Evolutionary conservation across 2,888 invertebrate genomes (phyloP).

Genomic region (Drosophila subquinaria): DNA sequence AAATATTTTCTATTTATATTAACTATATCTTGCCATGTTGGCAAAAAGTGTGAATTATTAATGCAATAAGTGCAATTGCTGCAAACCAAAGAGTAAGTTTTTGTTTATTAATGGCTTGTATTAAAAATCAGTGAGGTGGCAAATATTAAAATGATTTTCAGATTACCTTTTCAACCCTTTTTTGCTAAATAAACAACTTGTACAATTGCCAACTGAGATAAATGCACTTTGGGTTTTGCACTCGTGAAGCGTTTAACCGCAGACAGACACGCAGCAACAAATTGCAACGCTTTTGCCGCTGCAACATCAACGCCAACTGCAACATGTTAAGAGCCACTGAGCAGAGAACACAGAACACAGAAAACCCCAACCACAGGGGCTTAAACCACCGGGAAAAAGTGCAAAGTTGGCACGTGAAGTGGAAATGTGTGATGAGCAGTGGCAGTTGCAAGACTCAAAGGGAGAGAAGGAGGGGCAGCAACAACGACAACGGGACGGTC

Average conservation of each 20-base stretch:
- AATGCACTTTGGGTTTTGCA: slow-evolving; percentile 24
- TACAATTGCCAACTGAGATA: slow-evolving; percentile 25
- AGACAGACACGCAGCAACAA: slow-evolving; percentile 53
- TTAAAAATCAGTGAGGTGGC: slow-evolving; percentile 14
- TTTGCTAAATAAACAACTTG: slow-evolving; percentile 32
- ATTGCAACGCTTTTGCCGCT: slow-evolving; percentile 22
- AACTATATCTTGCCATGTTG: slow-evolving; percentile 2
- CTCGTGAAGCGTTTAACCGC: slow-evolving; percentile 49
- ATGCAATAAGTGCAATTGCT: slow-evolving; percentile 34
- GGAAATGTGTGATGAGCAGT: slow-evolving; percentile 42
- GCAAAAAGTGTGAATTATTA: slow-evolving; percentile 35
- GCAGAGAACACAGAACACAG: slow-evolving; percentile 14
- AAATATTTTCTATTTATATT: not conserved
- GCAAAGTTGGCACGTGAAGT: slow-evolving; percentile 50
- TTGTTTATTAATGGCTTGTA: slow-evolving; percentile 7
- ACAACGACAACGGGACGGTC: slow-evolving; percentile 6
- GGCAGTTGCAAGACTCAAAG: slow-evolving; percentile 17
- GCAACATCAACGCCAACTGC: slow-evolving; percentile 19
- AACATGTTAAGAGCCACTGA: slow-evolving; percentile 38
- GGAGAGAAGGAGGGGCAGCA: not conserved
- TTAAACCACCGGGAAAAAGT: slow-evolving; percentile 35
- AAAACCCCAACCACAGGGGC: slow-evolving; percentile 38
- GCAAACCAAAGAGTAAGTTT: slow-evolving; percentile 39
- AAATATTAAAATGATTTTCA: slow-evolving; percentile 21
- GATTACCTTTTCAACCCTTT: not conserved